Conservation (phyloP, 2,888 invertebrate genomes). For the Hedya salicella region DNA sequence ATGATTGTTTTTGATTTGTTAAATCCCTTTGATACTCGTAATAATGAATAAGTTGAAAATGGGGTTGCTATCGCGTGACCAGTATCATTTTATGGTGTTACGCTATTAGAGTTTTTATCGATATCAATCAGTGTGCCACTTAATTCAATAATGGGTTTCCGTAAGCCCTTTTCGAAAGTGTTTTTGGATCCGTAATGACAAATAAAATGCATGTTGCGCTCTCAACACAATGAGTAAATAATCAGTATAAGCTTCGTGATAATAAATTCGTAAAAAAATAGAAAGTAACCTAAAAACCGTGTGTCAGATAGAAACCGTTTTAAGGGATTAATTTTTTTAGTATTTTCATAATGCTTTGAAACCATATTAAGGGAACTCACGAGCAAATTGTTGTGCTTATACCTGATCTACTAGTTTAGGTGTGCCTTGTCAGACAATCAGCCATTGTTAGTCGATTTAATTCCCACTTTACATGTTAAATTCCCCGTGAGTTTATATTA, state of each 20-base stretch:
- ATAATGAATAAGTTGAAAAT: constrained; percentile 20
- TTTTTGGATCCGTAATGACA: constrained; percentile 17
- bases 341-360: too few species aligned
- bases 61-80: constrained; percentile 39
- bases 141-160: constrained; percentile 18
- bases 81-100: constrained; percentile 25
- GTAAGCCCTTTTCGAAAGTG: constrained; percentile 5
- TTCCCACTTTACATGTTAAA: constrained; percentile 12
- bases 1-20: constrained; percentile 11
- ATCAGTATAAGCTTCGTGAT: not conserved
- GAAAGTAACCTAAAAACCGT: too few species aligned
- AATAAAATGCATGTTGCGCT: not conserved
- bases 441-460: not conserved
- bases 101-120: constrained; percentile 29
- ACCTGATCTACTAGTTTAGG: too few species aligned
- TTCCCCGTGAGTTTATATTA: not conserved
- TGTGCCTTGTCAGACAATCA: too few species aligned
- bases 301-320: too few species aligned
- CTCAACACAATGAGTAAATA: not conserved
- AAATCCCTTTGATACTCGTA: constrained; percentile 9
- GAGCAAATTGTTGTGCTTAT: too few species aligned
- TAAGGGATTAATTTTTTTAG: too few species aligned
- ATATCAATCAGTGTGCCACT: constrained; percentile 19
- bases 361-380: too few species aligned
- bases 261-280: not conserved